These are phyloP conservation scores for Platalea minor DNA, from an alignment of 2,797 vertebrate genomes.

Conservation along the genomic window DNA sequence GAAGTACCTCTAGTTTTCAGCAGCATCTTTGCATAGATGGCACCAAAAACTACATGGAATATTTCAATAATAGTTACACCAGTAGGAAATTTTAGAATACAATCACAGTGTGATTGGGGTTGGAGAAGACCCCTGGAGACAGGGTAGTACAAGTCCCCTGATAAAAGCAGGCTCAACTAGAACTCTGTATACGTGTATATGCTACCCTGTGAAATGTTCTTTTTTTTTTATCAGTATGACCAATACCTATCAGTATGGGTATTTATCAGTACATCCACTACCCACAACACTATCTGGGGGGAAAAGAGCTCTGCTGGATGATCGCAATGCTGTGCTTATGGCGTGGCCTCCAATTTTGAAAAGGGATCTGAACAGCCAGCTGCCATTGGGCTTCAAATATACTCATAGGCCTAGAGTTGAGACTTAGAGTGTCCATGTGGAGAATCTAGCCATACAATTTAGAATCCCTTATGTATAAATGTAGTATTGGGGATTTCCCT, in stretches of 20 bases:
- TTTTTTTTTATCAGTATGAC: background rate
- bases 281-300: background rate
- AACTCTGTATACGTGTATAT: background rate
- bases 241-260: background rate
- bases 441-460: background rate
- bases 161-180: background rate
- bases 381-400: background rate
- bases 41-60: background rate
- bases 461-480: background rate
- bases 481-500: background rate
- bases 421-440: background rate
- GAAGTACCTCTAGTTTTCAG: background rate
- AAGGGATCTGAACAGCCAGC: background rate
- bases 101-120: background rate
- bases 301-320: background rate
- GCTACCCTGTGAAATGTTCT: background rate
- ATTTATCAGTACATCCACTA: background rate
- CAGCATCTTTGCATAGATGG: background rate
- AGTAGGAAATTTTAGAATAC: background rate
- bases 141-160: background rate
- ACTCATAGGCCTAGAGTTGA: background rate
- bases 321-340: background rate
- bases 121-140: background rate
- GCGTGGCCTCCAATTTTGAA: background rate
- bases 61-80: background rate